Evolutionary conservation across 1,140 invertebrate genomes (phyloP), one percentile per base, ranked within the genome.

Genomic region (Coelopa frigida): DNA sequence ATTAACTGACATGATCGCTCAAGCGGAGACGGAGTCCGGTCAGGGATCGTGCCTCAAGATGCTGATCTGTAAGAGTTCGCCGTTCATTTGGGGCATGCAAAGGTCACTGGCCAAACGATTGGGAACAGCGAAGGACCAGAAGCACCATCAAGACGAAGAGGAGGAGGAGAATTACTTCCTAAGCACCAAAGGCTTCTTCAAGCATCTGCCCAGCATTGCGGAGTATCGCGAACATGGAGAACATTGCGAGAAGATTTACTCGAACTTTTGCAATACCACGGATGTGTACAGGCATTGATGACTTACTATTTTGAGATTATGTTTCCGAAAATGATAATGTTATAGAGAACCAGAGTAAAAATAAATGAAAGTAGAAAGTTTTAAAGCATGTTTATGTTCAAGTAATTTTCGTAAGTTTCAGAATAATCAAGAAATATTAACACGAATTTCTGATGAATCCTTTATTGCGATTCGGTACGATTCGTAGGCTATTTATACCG

Each of bases 21-120:
- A 74, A 10, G 68, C 82, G 12, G 67, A 74, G 63, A 59, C 73
- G 15, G 14, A 36, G 15, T 12, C 23, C 5, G 43, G 43, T 7
- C 37, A 46, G 21, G 43, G 17, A 26, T 15, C 12, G 11, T 90
- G 87, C 54, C 71, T 89, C 3, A 78, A 81, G 62, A 68, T 87
- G 12, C 60, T 90, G 10, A 66, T 89, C 44, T 90, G 87, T 59
- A 89, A 88, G 70, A 77, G 78, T 33, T 77, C 80, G 2, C 85
- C 85, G 2, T 77, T 89, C 29, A 78, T 89, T 49, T 77, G 72
- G 66, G 80, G 80, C 41, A 84, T 85, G 73, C 86, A 89, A 62
- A 73, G 75, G 23, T 76, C 80, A 2, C 60, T 84, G 2, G 71
- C 73, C 51, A 66, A 66, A 22, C 64, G 68, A 20, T 49, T 70